These are phyloP conservation scores for Philantomba maxwellii DNA, from an alignment of 2,113 vertebrate species.

Conservation along the genomic window DNA sequence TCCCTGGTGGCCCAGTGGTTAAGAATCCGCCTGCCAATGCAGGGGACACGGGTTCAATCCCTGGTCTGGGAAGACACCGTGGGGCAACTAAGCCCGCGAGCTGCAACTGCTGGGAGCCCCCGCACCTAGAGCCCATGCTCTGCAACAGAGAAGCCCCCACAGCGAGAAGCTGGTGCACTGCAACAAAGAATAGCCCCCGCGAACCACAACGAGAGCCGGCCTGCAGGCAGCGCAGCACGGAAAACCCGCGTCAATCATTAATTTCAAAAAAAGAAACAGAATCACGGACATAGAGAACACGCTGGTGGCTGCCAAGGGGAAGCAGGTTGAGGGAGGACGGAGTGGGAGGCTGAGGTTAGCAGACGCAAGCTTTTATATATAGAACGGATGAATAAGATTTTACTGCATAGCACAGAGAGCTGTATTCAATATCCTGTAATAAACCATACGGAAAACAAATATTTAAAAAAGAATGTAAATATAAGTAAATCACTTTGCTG, in stretches of 20 bases:
- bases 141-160: neutral
- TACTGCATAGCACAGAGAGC: neutral
- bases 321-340: neutral
- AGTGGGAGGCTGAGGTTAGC: neutral
- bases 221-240: neutral
- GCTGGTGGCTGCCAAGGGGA: neutral
- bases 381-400: neutral
- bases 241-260: neutral
- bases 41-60: neutral
- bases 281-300: neutral
- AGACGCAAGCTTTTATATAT: neutral
- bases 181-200: neutral
- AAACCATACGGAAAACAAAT: neutral
- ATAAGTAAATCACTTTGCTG: neutral
- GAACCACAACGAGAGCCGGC: neutral
- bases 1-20: neutral
- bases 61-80: neutral
- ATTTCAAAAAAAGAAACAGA: neutral
- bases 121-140: neutral
- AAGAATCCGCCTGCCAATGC: neutral
- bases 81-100: neutral
- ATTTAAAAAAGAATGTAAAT: neutral
- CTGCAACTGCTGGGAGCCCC: neutral
- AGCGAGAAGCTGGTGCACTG: rapidly evolving
- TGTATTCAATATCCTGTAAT: neutral